A percentile compares a stretch with the other conserved stretches of the same genome.
Evolutionary conservation across 2,888 invertebrate species (phyloP).

Genomic region (Odontocolon sp.): DNA sequence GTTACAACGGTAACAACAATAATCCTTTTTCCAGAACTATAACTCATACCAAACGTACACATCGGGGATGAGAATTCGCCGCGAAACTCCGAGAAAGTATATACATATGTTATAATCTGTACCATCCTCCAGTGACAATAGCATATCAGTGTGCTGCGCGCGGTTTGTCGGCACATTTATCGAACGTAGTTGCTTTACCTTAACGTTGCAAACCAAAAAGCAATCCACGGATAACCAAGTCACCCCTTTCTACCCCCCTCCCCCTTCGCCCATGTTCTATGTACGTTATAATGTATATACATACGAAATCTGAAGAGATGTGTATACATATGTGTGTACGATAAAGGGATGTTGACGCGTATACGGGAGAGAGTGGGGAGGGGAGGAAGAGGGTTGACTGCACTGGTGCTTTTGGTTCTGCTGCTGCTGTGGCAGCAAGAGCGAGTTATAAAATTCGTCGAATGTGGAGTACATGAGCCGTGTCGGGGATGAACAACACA

Average conservation of each 20-base stretch:
- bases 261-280: neutral
- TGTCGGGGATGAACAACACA: conserved; percentile 78
- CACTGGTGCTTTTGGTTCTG: neutral
- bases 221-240: conserved; percentile 40
- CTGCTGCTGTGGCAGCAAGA: conserved; percentile 21
- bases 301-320: conserved; percentile 15
- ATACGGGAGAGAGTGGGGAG: neutral
- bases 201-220: conserved; percentile 39
- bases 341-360: neutral
- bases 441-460: conserved; percentile 72
- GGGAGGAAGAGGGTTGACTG: neutral
- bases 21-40: conserved; percentile 50
- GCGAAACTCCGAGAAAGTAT: conserved; percentile 33
- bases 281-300: neutral
- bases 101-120: conserved; percentile 10
- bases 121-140: neutral
- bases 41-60: conserved; percentile 31
- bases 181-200: conserved; percentile 51
- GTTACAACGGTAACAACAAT: conserved; percentile 55
- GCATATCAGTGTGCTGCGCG: conserved; percentile 25
- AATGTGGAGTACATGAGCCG: conserved; percentile 75
- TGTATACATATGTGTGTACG: conserved; percentile 3
- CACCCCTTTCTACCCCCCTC: neutral
- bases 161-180: conserved; percentile 48
- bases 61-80: conserved; percentile 1